Evolutionary conservation across 64 coral and sea anemone species (phyloP).

Genomic region (Montipora efflorescens): DNA sequence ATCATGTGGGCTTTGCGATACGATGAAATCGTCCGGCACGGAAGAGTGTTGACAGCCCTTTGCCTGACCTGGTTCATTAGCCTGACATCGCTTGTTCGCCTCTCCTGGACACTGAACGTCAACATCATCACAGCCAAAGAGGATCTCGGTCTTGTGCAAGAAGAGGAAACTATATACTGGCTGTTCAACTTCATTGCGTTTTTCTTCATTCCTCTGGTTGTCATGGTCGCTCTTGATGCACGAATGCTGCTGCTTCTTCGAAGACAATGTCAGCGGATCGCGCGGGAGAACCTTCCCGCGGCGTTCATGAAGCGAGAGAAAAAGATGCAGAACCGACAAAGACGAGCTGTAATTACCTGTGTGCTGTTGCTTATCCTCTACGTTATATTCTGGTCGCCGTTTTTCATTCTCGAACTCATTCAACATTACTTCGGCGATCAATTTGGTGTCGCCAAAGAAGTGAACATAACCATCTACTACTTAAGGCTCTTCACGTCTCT

Average conservation of each 20-base stretch:
- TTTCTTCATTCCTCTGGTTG: constrained; percentile 36
- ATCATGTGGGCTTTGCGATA: constrained; percentile 56
- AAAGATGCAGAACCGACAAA: constrained; percentile 32
- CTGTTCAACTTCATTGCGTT: constrained; percentile 22
- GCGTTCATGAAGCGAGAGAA: constrained; percentile 50
- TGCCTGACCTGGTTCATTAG: constrained; percentile 18
- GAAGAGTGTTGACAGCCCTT: not conserved
- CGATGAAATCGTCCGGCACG: constrained; percentile 23
- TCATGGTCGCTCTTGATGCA: constrained; percentile 14
- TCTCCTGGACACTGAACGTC: constrained; percentile 37
- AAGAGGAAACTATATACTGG: constrained; percentile 22
- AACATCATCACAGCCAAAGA: constrained; percentile 33
- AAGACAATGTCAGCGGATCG: constrained; percentile 32
- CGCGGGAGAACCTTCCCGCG: constrained; percentile 25
- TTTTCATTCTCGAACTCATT: constrained; percentile 50
- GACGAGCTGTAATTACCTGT: constrained; percentile 47
- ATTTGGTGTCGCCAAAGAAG: not conserved
- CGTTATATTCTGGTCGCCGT: constrained; percentile 52
- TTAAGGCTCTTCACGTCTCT: not conserved
- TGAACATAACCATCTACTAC: not conserved
- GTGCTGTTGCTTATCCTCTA: constrained; percentile 36
- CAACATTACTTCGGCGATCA: constrained; percentile 12
- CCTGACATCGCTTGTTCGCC: constrained; percentile 35
- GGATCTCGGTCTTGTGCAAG: not conserved
- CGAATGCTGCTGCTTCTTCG: constrained; percentile 49